Evolutionary conservation across 2,797 vertebrate genomes (phyloP).

Genomic region (Adrianichthys oophorus): DNA sequence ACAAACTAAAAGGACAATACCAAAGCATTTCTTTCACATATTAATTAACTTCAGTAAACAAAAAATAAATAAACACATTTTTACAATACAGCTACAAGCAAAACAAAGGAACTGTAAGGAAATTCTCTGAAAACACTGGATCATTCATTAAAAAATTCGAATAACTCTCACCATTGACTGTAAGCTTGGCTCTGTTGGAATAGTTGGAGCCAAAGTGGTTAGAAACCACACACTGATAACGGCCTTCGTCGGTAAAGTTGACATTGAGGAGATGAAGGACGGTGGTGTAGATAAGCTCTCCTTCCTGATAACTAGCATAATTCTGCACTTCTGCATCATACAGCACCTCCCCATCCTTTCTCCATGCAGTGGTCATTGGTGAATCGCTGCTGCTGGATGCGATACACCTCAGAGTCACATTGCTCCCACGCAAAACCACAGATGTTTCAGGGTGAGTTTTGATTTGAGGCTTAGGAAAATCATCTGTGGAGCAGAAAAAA

Average conservation of each 20-base stretch:
- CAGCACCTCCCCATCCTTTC: slow-evolving; percentile 93
- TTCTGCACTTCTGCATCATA: slow-evolving; percentile 92
- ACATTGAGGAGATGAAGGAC: slow-evolving; percentile 87
- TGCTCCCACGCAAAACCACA: slow-evolving; percentile 89
- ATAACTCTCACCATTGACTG: slow-evolving; percentile 89
- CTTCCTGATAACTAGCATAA: slow-evolving; percentile 85
- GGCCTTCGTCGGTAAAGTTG: slow-evolving; percentile 91
- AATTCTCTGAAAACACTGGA: neutral
- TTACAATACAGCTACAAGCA: neutral
- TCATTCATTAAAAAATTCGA: neutral
- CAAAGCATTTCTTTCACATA: neutral
- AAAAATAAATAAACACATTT: neutral
- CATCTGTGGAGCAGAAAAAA: slow-evolving; percentile 78
- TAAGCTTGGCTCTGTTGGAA: slow-evolving; percentile 93
- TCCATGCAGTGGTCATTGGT: slow-evolving; percentile 94
- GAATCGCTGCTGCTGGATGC: slow-evolving; percentile 97
- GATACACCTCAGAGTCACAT: slow-evolving; percentile 91
- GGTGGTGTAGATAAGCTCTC: slow-evolving; percentile 86
- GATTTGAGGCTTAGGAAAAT: slow-evolving; percentile 97
- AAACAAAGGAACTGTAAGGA: neutral
- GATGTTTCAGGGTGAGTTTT: slow-evolving; percentile 94
- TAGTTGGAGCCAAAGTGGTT: slow-evolving; percentile 98
- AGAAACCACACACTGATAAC: slow-evolving; percentile 97
- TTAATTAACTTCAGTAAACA: neutral
- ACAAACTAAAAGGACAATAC: neutral